Evolutionary conservation across 2,113 vertebrate species (phyloP), one percentile per base, ranked within the genome.

Genomic region (Lophotis ruficrista): DNA sequence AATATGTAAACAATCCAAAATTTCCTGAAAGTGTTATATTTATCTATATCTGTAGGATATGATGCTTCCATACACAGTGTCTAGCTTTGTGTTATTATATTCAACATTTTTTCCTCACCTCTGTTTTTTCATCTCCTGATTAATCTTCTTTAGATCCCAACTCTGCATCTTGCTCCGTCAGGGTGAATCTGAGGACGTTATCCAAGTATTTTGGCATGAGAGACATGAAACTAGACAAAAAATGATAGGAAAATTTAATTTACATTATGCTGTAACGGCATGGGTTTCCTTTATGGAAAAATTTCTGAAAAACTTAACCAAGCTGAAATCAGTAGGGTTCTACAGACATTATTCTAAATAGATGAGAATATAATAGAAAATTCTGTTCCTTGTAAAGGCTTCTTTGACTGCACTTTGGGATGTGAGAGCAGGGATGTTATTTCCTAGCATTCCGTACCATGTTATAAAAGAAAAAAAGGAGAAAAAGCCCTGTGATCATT

Each of bases 341-440:
- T 96, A 27, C 81, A 85, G 65, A 73, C 20, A 27, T 64, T 72
- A 41, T 58, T 88, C 45, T 65, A 83, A 71, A 57, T 65, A 20
- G n/a, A 61, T 78, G 68, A 62, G 41, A 87, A n/a, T 65, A 82
- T 47, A 91, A 69, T 61, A 86, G 41, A 88, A 73, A 85, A 86
- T 43, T 73, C 68, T 77, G 2, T 70, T 85, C 54, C 18, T 93
- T 95, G 91, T 83, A 68, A 85, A 86, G 62, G 31, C n/a, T 91
- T 83, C 48, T 72, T 69, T 91, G 69, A 81, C 47, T 23, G 6
- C 62, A 62, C 41, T 83, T 87, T 58, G 82, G 75, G 68, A 79
- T 91, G 96, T 83, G 78, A 93, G 66, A 90, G 45, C 38, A 58
- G 45, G 27, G 35, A 62, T 90, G 75, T 90, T 95, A 54, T 87